phyloP scores from a whole-genome alignment of 37 sponge, comb jelly and placozoan species.

The Cladorhizidae sp. region DNA sequence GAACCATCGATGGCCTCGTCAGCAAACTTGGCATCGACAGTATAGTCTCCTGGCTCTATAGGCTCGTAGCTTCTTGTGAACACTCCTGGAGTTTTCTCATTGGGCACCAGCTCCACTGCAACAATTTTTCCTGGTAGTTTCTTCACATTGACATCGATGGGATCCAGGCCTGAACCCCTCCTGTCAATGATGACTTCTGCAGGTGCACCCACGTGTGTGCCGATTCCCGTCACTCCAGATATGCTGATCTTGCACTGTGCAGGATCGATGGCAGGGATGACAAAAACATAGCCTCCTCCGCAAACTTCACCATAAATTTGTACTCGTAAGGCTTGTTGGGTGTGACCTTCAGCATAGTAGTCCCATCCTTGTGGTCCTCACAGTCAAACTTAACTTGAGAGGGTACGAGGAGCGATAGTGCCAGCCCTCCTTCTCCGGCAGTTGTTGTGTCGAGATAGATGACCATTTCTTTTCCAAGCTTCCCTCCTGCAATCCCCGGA shows the following conservation, averaged over 20 bases:
- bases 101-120: slow-evolving; percentile 13
- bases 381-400: slow-evolving; percentile 30
- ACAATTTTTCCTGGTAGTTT: slow-evolving; percentile 51
- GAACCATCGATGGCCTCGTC: slow-evolving; percentile 69
- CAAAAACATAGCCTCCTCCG: slow-evolving; percentile 70
- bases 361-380: slow-evolving; percentile 70
- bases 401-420: slow-evolving; percentile 65
- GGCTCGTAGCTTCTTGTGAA: slow-evolving; percentile 57
- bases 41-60: slow-evolving; percentile 66
- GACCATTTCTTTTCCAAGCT: slow-evolving; percentile 40
- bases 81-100: slow-evolving; percentile 18
- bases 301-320: slow-evolving; percentile 65
- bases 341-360: slow-evolving; percentile 48
- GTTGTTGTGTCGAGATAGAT: slow-evolving; percentile 72
- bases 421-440: slow-evolving; percentile 85
- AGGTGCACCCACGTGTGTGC: slow-evolving; percentile 65
- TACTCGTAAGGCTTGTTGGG: slow-evolving; percentile 71
- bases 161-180: slow-evolving; percentile 68
- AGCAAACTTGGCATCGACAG: slow-evolving; percentile 76
- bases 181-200: slow-evolving; percentile 82
- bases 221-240: slow-evolving; percentile 88
- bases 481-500: slow-evolving; percentile 54
- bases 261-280: slow-evolving; percentile 81
- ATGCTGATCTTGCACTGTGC: slow-evolving; percentile 70
- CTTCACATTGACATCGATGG: slow-evolving; percentile 61